Evolutionary conservation across 2,888 invertebrate genomes (phyloP), one percentile per base, ranked within the genome.

Genomic region (Encarsia formosa): DNA sequence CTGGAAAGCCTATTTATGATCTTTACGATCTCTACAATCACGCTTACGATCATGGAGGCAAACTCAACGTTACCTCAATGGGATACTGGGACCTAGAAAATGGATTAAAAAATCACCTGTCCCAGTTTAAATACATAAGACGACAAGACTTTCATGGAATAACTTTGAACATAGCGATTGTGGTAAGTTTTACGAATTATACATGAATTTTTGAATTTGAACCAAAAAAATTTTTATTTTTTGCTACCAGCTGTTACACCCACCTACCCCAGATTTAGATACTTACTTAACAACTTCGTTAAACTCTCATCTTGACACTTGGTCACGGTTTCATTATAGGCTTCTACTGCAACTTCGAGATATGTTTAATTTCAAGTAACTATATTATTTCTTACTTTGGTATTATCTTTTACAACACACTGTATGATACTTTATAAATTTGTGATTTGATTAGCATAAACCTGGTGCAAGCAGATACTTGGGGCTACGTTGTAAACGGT

Each of bases 291-390:
- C 73, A 19, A 75, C 75, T 43, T 77, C 78, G 4, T 73, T 71
- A 19, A 75, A 79, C 46, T 73, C 76, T 22, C 77, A 80, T 63
- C 73, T 81, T 19, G 84, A 86, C 69, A 79, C 83, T 0, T 76
- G 84, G 75, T 79, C 81, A 65, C 80, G 83, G 61, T 79, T 82
- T 63, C 84, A 85, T 68, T 83, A 78, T 67, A 80, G 77, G 52
- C 75, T 81, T 2, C 67, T 84, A 9, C 65, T 80, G 56, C 79
- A 82, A 65, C 78, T 85, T 50, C 71, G 76, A 58, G 82, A 85
- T 59, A 79, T 84, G 71, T 85, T 78, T 63, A 85, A 85, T 72
- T 82, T 85, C 66, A 81, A 79, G 85, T 84, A 72, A 77, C 29
- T 16, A 16, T 19, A 5, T 2, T 5, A 15, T 13, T 34, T 46